Evolutionary conservation across 2,113 vertebrate genomes (phyloP), one percentile per base, ranked within the genome.

Genomic region (Pongo pygmaeus): DNA sequence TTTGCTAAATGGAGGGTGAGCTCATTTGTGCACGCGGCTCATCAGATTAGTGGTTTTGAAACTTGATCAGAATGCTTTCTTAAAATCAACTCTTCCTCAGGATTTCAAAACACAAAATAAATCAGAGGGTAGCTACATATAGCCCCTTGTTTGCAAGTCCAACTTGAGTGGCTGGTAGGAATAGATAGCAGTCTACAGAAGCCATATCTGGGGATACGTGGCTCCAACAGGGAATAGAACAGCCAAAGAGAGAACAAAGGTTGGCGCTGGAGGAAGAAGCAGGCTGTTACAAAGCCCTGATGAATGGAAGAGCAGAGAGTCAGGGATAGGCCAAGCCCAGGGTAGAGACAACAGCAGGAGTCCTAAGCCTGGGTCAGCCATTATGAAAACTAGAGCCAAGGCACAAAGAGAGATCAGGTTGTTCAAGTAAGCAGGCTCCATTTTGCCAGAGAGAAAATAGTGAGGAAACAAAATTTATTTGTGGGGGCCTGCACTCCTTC

Each of bases 81-180:
- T 78, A 74, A 75, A 72, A 88, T 14, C 75, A 74, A 84, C 35
- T 78, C 55, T 80, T 61, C 23, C n/a, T 30, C 4, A 3, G 27
- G 64, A 85, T 81, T 89, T 92, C 48, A 69, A 43, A 83, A 35
- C 55, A 80, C 55, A 86, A 79, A 55, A 35, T 38, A 9, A 23
- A 18, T n/a, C 38, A 84, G 61, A 74, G 9, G 4, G 77, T 52
- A 72, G 46, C 59, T 11, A 1, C 59, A n/a, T 17, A 25, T 2
- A 55, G 69, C 14, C 25, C 12, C 59, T 23, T 8, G 30, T 35
- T 11, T 46, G 59, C 40, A 93, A 84, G 69, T 30, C 81, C 30
- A n/a, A 14, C 23, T 48, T n/a, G 8, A 59, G 25, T 32, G 23
- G 57, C 67, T 84, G 40, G 32, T 0, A 8, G 81, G 40, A 10